Base-by-base conservation (phyloP, 2,888 invertebrate species). In the Chalcis sispes region DNA sequence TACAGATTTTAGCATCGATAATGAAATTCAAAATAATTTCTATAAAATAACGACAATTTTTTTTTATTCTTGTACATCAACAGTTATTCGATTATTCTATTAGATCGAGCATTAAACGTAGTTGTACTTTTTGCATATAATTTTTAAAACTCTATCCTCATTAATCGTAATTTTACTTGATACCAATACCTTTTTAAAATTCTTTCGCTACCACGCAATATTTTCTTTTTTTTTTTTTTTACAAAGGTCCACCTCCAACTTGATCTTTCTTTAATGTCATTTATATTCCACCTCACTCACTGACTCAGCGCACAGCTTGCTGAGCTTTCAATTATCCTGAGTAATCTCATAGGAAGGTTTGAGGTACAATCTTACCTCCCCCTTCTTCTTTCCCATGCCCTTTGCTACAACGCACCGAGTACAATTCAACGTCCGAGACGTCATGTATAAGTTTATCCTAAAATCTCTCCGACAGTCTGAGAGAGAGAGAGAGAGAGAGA, bases 241-340 rank as follows among this genome's bases (percentile, higher is more conserved):
- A n/a, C n/a, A n/a, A n/a, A n/a, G n/a, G n/a, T 58, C 32, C 40
- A 46, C 58, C 29, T 36, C 10, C 36, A 36, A 36, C 10, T 36
- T 36, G 36, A 36, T 10, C 36, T 1, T 58, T 32, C n/a, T n/a
- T n/a, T 46, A 20, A 40, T 61, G 1, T 20, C 40, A 20, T 15
- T 59, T 27, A 29, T 42, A 27, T 48, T 13, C 48, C 29, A 18
- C 5, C 62, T 48, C 42, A 46, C 62, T 46, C 18, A 5, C n/a
- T 42, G 7, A 7, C 18, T 46, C 59, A 3, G 18, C 27, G 32
- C 4, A 42, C 73, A 58, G 65, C 74, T 72, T 32, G 42, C 71
- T 69, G 75, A 66, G 75, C 78, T 78, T 79, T 78, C 82, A 81
- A 83, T 83, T 83, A 81, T 69, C 79, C 77, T 77, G 78, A 81